Conservation (phyloP, 1,140 invertebrate species). For the Microplitis demolitor region DNA sequence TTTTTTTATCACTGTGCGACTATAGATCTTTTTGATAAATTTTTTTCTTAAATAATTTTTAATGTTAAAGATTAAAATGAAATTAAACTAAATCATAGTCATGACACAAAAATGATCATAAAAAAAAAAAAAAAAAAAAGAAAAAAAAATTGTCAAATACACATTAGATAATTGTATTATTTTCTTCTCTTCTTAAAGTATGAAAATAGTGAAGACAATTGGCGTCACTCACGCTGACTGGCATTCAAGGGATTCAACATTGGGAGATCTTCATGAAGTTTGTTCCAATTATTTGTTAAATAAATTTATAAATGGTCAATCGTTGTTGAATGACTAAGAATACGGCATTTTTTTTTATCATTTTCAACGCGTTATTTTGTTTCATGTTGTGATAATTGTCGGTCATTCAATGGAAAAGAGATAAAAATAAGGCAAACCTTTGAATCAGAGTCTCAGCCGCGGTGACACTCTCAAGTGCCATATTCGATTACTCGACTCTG, state of each 20-base stretch:
- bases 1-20: no score
- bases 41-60: no score
- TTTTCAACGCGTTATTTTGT: not conserved
- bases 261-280: slow-evolving; percentile 15
- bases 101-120: not conserved
- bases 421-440: slow-evolving; percentile 59
- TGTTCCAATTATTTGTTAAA: not conserved
- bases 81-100: not conserved
- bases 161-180: not conserved
- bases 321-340: not conserved
- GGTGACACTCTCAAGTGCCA: slow-evolving; percentile 62
- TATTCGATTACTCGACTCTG: slow-evolving; percentile 34
- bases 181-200: not conserved
- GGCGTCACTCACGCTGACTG: slow-evolving; percentile 9
- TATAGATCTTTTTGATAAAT: no score
- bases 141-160: not conserved
- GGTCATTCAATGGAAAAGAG: slow-evolving; percentile 32
- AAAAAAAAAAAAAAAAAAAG: not conserved
- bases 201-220: not conserved
- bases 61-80: not conserved
- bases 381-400: not conserved
- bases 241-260: slow-evolving; percentile 19
- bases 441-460: slow-evolving; percentile 60
- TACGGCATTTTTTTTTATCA: not conserved
- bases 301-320: not conserved